Evolutionary conservation across 2,888 invertebrate genomes (phyloP).

Genomic region (Nebria salina): DNA sequence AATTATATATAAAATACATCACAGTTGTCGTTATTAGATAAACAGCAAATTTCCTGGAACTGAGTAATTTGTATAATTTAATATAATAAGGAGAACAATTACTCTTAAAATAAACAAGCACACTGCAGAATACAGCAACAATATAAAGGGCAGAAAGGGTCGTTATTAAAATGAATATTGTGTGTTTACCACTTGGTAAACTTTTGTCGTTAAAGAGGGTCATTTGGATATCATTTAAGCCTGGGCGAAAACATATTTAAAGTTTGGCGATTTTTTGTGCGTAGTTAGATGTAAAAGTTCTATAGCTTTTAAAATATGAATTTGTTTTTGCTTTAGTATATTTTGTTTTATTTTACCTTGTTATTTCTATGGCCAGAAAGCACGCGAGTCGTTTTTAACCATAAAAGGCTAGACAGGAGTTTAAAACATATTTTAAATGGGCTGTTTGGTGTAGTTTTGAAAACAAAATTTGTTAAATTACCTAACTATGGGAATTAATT

Average conservation of each 20-base stretch:
- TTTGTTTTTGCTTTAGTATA: neutral
- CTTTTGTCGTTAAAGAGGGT: neutral
- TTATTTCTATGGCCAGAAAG: neutral
- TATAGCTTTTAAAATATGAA: neutral
- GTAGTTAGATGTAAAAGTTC: neutral
- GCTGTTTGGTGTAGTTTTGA: no score
- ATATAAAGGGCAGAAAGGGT: constrained; percentile 3
- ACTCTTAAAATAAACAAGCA: constrained; percentile 23
- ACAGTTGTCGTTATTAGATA: constrained; percentile 33
- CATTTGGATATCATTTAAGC: neutral
- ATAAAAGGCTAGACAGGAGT: neutral
- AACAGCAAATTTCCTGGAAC: constrained; percentile 21
- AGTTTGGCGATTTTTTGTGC: neutral
- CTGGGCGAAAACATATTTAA: neutral
- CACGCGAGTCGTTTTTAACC: neutral
- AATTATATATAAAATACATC: constrained; percentile 29
- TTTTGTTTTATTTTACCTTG: neutral
- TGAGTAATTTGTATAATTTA: constrained; percentile 42
- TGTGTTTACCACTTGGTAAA: constrained; percentile 5
- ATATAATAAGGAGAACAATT: constrained; percentile 41
- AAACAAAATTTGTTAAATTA: no score
- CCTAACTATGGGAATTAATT: no score
- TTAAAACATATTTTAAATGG: neutral
- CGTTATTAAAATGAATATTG: constrained; percentile 28
- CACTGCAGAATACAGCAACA: constrained; percentile 3